Evolutionary conservation across 1,140 invertebrate genomes (phyloP).

Genomic region (Caenorhabditis latens): DNA sequence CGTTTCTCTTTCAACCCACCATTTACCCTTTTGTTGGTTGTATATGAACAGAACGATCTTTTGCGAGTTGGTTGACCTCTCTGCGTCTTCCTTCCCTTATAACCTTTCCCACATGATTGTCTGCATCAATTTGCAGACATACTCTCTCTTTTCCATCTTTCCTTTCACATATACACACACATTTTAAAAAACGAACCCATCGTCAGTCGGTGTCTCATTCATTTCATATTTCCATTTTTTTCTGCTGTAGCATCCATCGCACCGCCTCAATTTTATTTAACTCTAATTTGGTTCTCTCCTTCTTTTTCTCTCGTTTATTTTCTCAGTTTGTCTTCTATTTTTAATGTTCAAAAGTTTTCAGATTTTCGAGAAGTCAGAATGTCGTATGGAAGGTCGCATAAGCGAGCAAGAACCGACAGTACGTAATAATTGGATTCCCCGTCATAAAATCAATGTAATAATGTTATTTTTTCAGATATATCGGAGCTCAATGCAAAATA

Average conservation of each 20-base stretch:
- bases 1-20: neutral
- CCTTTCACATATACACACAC: constrained; percentile 4
- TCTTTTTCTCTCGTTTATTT: neutral
- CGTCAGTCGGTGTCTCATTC: constrained; percentile 28
- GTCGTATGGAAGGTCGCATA: constrained; percentile 34
- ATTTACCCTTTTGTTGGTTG: neutral
- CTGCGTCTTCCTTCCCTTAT: constrained; percentile 1
- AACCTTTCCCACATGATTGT: constrained; percentile 10
- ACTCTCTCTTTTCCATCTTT: constrained; percentile 19
- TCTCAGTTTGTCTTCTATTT: neutral
- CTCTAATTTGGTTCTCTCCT: neutral
- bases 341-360: neutral
- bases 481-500: constrained; percentile 36
- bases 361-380: neutral
- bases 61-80: constrained; percentile 35
- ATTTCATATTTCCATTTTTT: neutral
- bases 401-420: constrained; percentile 41
- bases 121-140: constrained; percentile 33
- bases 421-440: neutral
- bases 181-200: constrained; percentile 16
- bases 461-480: neutral
- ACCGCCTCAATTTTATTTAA: neutral
- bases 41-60: neutral
- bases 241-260: neutral
- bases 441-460: neutral